Evolutionary conservation across 2,797 vertebrate species (phyloP).

Genomic region (Neostethus bicornis): DNA sequence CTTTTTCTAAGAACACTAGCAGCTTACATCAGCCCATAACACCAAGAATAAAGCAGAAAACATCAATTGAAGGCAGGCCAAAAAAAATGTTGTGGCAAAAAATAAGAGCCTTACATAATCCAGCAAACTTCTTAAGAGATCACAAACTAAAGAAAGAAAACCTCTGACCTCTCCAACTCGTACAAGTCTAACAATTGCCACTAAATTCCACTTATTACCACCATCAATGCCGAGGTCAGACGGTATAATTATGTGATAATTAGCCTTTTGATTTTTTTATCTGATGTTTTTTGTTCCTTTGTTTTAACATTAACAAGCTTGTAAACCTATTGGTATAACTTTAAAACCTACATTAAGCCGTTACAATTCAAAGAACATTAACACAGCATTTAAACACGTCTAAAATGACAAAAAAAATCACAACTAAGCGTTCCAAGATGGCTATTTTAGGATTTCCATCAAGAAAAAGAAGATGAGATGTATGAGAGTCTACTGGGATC

Average conservation of each 20-base stretch:
- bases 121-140: too few relatives aligned
- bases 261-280: background rate
- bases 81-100: too few relatives aligned
- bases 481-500: conserved; percentile 39
- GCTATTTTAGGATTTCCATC: conserved; percentile 39
- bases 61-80: too few relatives aligned
- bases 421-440: conserved; percentile 22
- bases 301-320: background rate
- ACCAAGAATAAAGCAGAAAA: too few relatives aligned
- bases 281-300: background rate
- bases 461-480: conserved; percentile 20
- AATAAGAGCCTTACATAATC: too few relatives aligned
- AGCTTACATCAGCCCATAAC: too few relatives aligned
- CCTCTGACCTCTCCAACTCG: background rate
- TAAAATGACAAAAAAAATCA: conserved; percentile 16
- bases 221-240: background rate
- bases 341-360: too few relatives aligned
- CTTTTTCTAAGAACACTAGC: too few relatives aligned
- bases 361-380: background rate
- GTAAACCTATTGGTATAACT: too few relatives aligned
- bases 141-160: too few relatives aligned
- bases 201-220: background rate
- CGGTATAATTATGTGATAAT: background rate
- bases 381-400: conserved; percentile 3
- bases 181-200: background rate